phyloP scores from a whole-genome alignment of 2,888 invertebrate genomes.

The Odontocerum albicorne region DNA sequence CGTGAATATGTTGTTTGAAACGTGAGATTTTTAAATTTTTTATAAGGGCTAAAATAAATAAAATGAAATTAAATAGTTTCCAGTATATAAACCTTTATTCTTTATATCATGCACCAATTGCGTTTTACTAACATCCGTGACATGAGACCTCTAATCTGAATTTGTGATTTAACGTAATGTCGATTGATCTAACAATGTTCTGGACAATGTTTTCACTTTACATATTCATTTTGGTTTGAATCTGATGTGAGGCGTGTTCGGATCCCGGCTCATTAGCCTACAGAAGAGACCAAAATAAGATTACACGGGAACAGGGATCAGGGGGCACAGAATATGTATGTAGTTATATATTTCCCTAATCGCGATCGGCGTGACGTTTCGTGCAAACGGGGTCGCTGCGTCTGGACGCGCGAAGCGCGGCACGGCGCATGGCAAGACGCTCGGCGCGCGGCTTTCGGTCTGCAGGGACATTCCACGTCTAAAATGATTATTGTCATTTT shows the following conservation, averaged over 20 bases:
- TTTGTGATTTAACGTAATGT: no score
- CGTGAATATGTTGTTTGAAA: no score
- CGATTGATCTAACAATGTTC: no score
- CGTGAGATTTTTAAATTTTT: no score
- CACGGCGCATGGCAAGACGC: neutral
- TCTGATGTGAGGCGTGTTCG: neutral
- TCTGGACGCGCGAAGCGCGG: slow-evolving; percentile 18
- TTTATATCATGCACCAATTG: no score
- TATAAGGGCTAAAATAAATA: no score
- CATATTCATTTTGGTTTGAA: slow-evolving; percentile 15
- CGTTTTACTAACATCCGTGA: no score
- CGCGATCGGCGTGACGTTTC: slow-evolving; percentile 34
- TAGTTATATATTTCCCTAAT: slow-evolving; percentile 35
- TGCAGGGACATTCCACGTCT: neutral
- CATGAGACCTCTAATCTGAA: no score
- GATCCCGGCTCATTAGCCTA: slow-evolving; percentile 30
- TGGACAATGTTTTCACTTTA: no score
- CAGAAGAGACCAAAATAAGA: slow-evolving; percentile 30
- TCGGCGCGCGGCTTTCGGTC: neutral
- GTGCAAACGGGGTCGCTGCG: slow-evolving; percentile 29
- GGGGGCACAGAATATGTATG: slow-evolving; percentile 21
- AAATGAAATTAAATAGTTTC: no score
- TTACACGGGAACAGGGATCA: slow-evolving; percentile 30
- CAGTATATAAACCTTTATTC: no score
- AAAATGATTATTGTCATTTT: no score